Evolutionary conservation across 2,888 invertebrate genomes (phyloP).

Genomic region (Agrochola circellaris): DNA sequence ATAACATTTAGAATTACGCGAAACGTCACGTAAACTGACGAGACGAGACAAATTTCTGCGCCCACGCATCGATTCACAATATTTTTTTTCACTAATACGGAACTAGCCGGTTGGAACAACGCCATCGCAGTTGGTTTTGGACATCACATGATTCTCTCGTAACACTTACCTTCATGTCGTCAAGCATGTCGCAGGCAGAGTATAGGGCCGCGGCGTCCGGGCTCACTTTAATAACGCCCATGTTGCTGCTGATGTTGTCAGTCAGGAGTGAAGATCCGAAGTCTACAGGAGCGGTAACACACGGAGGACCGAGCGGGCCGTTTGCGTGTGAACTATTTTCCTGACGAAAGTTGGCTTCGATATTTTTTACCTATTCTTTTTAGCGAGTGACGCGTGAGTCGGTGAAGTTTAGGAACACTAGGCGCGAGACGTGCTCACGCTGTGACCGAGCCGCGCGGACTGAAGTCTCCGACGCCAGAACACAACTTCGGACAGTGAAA

Average conservation of each 20-base stretch:
- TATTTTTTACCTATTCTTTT: constrained; percentile 68
- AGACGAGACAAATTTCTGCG: constrained; percentile 66
- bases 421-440: constrained; percentile 87
- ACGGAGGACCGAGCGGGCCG: constrained; percentile 82
- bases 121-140: constrained; percentile 69
- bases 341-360: constrained; percentile 73
- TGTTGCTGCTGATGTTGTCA: constrained; percentile 65
- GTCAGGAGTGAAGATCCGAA: constrained; percentile 49
- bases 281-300: constrained; percentile 71
- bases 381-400: constrained; percentile 82
- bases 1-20: constrained; percentile 73
- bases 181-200: constrained; percentile 88
- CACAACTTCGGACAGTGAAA: constrained; percentile 87
- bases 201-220: constrained; percentile 86
- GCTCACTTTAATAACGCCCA: constrained; percentile 88
- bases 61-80: constrained; percentile 76
- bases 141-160: constrained; percentile 75
- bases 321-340: constrained; percentile 79
- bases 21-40: constrained; percentile 67
- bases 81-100: constrained; percentile 76
- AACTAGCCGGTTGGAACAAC: constrained; percentile 74
- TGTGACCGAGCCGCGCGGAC: constrained; percentile 90
- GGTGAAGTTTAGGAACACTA: constrained; percentile 81
- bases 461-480: constrained; percentile 73
- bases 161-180: constrained; percentile 88